Evolutionary conservation across 37 sponge, comb jelly and placozoan species (phyloP), one percentile per base, ranked within the genome.

Genomic region (Crambe crambe): DNA sequence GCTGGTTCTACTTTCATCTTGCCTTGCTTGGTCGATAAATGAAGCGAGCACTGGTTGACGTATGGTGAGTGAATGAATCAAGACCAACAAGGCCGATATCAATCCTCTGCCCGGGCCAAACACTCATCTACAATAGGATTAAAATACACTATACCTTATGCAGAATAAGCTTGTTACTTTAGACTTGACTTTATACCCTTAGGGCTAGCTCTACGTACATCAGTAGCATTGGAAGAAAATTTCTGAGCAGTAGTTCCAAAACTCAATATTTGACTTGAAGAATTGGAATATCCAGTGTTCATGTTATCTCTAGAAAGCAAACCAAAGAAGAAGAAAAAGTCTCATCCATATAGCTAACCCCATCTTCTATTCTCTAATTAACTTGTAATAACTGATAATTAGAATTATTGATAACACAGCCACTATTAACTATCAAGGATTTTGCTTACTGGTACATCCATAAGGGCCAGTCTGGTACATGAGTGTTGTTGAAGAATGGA

Each of bases 21-120:
- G n/a, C 35, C 1, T 29, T 20, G 51, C 18, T 70, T 36, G 61
- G 61, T 35, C 41, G 32, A 58, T 74, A 76, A 31, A 18, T 22
- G n/a, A 78, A 66, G 0, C 80, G 44, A 30, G 73, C 68, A 56
- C 26, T 75, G 0, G 65, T 35, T 42, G 82, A 36, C 1, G 91
- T 90, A 8, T 73, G 60, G 30, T 81, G 69, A 42, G 68, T 72
- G 8, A 85, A 77, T 34, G 76, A 63, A 64, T 90, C 86, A 21
- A 85, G 23, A 34, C 78, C 91, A 21, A 22, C 25, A 47, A 90
- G 20, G 22, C 17, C 9, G 12, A 85, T 23, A 0, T 44, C 20
- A 20, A 81, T 51, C 22, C 63, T 61, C 36, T 76, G 63, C 1
- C 91, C 91, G 15, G 91, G 86, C 85, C 79, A 89, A 0, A 61